phyloP scores from a whole-genome alignment of 2,888 invertebrate species.

The Amiota minor region DNA sequence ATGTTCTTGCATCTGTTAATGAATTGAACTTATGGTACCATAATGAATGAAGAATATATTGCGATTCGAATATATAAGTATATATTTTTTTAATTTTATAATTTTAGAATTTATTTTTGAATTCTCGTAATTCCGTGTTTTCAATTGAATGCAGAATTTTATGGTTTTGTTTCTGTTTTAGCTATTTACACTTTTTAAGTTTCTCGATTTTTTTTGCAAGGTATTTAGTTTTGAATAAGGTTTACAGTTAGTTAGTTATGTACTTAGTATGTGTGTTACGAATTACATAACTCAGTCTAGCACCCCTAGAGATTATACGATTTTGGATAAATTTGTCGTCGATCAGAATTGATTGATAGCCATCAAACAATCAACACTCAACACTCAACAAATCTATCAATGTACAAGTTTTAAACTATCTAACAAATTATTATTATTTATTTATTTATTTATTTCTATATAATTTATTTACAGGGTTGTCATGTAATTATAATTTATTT shows the following conservation, averaged over 20 bases:
- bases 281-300: constrained; percentile 65
- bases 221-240: constrained; percentile 54
- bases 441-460: constrained; percentile 9
- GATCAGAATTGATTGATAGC: background rate
- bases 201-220: constrained; percentile 46
- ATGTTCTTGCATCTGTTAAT: too few species aligned
- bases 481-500: constrained; percentile 1
- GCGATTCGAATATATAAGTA: too few species aligned
- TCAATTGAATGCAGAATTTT: too few species aligned
- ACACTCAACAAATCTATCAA: constrained; percentile 52
- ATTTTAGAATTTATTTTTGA: too few species aligned
- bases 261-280: constrained; percentile 23
- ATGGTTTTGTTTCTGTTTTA: constrained; percentile 9
- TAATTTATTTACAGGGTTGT: too few species aligned
- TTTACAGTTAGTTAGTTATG: constrained; percentile 48
- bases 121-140: too few species aligned
- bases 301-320: constrained; percentile 64
- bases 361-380: background rate
- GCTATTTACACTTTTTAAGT: background rate
- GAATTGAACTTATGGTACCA: too few species aligned
- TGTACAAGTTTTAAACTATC: constrained; percentile 47
- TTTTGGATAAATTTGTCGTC: constrained; percentile 51
- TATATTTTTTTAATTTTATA: too few species aligned
- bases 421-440: constrained; percentile 33
- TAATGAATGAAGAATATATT: too few species aligned